Evolutionary conservation across 2,888 invertebrate species (phyloP).

Genomic region (Hydropsyche betteni): DNA sequence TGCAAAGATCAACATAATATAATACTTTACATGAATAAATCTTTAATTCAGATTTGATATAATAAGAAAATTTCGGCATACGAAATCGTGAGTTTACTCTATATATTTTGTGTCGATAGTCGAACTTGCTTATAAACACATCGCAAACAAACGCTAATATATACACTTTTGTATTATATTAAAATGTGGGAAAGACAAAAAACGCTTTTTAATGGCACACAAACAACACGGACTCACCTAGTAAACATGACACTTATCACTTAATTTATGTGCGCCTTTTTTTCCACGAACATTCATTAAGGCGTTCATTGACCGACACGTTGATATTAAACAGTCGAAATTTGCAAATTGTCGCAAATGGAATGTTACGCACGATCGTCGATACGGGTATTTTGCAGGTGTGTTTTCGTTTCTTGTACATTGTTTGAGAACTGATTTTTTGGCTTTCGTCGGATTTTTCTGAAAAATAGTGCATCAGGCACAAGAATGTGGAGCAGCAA

Average conservation of each 20-base stretch:
- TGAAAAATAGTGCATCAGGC: too few species aligned
- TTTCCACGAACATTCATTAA: slow-evolving; percentile 16
- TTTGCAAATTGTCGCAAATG: slow-evolving; percentile 25
- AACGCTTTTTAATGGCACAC: slow-evolving; percentile 9
- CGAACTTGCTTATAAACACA: neutral
- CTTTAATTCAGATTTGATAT: too few species aligned
- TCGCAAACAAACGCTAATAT: slow-evolving; percentile 11
- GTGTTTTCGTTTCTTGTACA: neutral
- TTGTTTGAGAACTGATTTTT: too few species aligned
- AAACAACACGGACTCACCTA: slow-evolving; percentile 24
- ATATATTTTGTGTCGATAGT: neutral
- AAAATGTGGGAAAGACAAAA: neutral
- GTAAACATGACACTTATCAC: slow-evolving; percentile 21
- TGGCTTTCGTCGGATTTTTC: too few species aligned
- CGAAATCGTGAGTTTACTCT: too few species aligned
- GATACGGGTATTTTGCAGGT: slow-evolving; percentile 1
- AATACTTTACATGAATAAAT: too few species aligned
- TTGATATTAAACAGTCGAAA: neutral
- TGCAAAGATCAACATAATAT: too few species aligned
- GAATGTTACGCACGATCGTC: neutral
- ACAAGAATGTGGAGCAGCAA: too few species aligned
- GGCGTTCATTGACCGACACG: slow-evolving; percentile 19
- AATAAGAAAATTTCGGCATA: too few species aligned
- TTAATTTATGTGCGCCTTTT: slow-evolving; percentile 15
- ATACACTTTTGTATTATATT: neutral